These are phyloP conservation scores for Hydrozoanthus tunicans DNA, from an alignment of 64 coral and sea anemone species.

Conservation along the genomic window DNA sequence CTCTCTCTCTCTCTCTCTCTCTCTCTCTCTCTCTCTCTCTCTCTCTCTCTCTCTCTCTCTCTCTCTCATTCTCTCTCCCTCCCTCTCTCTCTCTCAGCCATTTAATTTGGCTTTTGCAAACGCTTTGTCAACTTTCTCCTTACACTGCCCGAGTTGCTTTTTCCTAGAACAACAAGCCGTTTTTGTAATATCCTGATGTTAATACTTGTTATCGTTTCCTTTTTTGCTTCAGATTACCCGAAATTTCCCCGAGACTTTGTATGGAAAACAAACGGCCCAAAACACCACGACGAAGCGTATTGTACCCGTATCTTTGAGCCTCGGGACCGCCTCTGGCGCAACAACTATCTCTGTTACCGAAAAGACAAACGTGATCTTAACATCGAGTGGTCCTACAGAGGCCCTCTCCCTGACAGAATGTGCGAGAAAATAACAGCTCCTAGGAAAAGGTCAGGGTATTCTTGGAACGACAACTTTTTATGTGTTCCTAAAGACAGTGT, in stretches of 20 bases:
- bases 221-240: conserved; percentile 71
- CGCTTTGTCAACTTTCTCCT: too few relatives aligned
- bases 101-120: too few relatives aligned
- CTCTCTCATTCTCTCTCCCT: too few relatives aligned
- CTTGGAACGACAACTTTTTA: conserved; percentile 67
- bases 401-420: conserved; percentile 51
- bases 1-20: too few relatives aligned
- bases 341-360: conserved; percentile 88
- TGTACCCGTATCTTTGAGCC: conserved; percentile 75
- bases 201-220: not conserved
- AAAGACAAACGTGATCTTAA: conserved; percentile 75
- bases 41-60: too few relatives aligned
- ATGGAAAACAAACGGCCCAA: conserved; percentile 75
- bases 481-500: conserved; percentile 73
- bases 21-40: too few relatives aligned
- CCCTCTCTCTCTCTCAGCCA: too few relatives aligned
- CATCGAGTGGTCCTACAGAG: conserved; percentile 64
- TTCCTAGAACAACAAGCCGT: too few relatives aligned
- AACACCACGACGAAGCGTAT: conserved; percentile 8
- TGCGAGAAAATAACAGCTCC: conserved; percentile 67
- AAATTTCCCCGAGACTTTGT: conserved; percentile 81
- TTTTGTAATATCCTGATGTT: too few relatives aligned
- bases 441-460: conserved; percentile 9
- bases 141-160: too few relatives aligned
- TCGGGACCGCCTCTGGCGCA: conserved; percentile 56